Evolutionary conservation across 2,797 vertebrate species (phyloP).

Genomic region (Falco columbarius): DNA sequence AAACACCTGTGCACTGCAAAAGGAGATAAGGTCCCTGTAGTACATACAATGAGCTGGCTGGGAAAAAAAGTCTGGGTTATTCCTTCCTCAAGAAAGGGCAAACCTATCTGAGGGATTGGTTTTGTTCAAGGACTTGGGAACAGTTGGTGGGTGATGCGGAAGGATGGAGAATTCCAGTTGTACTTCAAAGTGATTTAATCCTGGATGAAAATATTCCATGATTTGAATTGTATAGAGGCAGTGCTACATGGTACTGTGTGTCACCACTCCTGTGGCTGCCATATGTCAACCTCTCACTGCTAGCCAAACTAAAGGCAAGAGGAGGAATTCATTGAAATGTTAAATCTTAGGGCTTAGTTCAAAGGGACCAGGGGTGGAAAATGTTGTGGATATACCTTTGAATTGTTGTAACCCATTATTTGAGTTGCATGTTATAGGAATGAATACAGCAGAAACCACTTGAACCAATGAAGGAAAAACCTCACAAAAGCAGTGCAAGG

Average conservation of each 20-base stretch:
- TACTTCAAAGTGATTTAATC: neutral
- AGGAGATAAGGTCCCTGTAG: neutral
- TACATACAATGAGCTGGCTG: neutral
- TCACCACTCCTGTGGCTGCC: neutral
- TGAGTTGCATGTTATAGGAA: neutral
- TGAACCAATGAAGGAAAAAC: neutral
- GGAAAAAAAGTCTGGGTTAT: neutral
- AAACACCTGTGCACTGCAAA: neutral
- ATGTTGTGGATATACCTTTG: neutral
- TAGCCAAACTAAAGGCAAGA: neutral
- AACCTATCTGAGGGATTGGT: neutral
- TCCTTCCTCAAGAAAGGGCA: neutral
- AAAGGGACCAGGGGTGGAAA: neutral
- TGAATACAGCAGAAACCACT: neutral
- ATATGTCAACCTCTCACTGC: neutral
- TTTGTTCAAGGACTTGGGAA: neutral
- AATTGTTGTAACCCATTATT: neutral
- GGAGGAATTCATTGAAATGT: neutral
- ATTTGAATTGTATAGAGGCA: neutral
- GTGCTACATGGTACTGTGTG: neutral
- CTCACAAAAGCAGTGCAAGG: neutral
- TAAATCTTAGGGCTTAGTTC: neutral
- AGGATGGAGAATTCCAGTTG: neutral
- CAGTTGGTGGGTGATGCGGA: neutral
- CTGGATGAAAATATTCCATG: neutral